A percentile compares a stretch with the other conserved stretches of the same genome.
These are phyloP conservation scores for Mylabris phalerata DNA, from an alignment of 1,140 invertebrate species.

Conservation along the genomic window DNA sequence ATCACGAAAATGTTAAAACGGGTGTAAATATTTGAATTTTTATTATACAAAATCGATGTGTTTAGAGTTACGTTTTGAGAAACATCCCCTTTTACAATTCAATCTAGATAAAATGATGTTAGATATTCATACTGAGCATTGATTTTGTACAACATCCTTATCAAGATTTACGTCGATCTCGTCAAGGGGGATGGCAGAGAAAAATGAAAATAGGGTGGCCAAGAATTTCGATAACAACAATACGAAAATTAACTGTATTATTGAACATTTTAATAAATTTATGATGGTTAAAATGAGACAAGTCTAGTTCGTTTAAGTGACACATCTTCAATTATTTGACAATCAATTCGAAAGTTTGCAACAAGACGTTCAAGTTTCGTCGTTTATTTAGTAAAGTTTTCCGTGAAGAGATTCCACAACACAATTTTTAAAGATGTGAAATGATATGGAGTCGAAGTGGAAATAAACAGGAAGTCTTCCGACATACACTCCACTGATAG, in stretches of 20 bases:
- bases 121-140: slow-evolving; percentile 23
- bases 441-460: background rate
- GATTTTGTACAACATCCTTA: slow-evolving; percentile 16
- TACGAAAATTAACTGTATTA: background rate
- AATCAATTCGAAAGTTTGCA: slow-evolving; percentile 13
- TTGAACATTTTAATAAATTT: slow-evolving; percentile 3
- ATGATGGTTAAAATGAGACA: background rate
- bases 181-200: background rate
- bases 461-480: too few species aligned
- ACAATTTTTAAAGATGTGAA: background rate
- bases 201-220: background rate
- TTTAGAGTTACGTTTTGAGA: slow-evolving; percentile 11
- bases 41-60: background rate
- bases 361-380: slow-evolving; percentile 5
- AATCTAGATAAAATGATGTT: slow-evolving; percentile 16
- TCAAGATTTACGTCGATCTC: slow-evolving; percentile 22
- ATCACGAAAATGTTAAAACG: background rate
- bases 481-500: background rate
- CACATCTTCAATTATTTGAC: slow-evolving; percentile 17
- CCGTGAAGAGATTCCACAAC: background rate
- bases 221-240: too few species aligned
- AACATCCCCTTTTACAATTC: slow-evolving; percentile 1
- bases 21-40: slow-evolving; percentile 1
- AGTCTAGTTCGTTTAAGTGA: slow-evolving; percentile 16
- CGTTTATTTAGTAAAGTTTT: slow-evolving; percentile 2